Percentiles rank a stretch among this genome's conserved stretches.
phyloP scores from a whole-genome alignment of 2,888 invertebrate species.

The Perdita meconis region DNA sequence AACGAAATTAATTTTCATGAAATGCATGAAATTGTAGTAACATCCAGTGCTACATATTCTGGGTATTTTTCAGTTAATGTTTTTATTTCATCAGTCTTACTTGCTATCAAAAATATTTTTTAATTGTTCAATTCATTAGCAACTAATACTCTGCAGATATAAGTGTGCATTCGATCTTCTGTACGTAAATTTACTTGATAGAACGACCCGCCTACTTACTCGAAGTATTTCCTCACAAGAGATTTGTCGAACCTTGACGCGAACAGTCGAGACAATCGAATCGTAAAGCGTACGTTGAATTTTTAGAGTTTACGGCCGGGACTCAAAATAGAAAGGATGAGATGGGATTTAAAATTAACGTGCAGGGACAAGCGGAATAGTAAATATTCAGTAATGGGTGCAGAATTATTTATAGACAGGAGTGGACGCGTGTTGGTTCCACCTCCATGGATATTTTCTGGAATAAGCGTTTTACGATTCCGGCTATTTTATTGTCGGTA shows the following conservation, averaged over 20 bases:
- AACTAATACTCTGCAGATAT: too few species aligned
- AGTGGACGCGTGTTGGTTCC: background rate
- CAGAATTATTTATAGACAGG: background rate
- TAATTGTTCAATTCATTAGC: too few species aligned
- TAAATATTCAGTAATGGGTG: background rate
- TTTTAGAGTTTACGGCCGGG: background rate
- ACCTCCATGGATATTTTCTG: background rate
- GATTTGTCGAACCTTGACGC: conserved; percentile 12
- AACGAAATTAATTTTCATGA: too few species aligned
- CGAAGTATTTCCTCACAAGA: too few species aligned
- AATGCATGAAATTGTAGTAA: too few species aligned
- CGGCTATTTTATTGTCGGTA: conserved; percentile 11
- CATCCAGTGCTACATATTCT: too few species aligned
- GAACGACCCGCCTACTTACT: too few species aligned
- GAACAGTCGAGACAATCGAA: background rate
- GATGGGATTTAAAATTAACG: background rate
- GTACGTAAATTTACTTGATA: too few species aligned
- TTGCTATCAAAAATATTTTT: too few species aligned
- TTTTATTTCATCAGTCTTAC: too few species aligned
- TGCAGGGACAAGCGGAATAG: background rate
- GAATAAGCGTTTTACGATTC: conserved; percentile 27
- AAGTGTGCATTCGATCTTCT: too few species aligned
- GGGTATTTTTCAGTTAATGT: too few species aligned
- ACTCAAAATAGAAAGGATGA: background rate
- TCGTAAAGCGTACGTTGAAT: background rate